Evolutionary conservation across 2,797 vertebrate species (phyloP).

Genomic region (Gastrophryne carolinensis): DNA sequence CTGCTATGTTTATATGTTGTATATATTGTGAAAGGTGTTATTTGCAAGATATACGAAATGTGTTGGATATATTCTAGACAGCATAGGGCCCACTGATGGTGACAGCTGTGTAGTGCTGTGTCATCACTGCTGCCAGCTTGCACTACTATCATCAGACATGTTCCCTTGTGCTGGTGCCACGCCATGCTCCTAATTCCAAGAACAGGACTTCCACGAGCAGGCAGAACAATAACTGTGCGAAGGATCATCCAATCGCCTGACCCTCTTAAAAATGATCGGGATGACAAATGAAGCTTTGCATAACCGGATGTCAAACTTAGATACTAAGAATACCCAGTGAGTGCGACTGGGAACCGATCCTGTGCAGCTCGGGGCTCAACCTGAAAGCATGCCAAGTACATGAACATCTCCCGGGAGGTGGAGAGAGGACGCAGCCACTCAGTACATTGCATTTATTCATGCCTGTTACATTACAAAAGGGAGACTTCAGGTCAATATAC

Average conservation of each 20-base stretch:
- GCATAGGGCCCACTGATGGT: neutral
- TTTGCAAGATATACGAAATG: no score
- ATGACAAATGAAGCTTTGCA: slow-evolving; percentile 50
- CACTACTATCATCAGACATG: neutral
- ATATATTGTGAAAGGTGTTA: no score
- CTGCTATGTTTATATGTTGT: no score
- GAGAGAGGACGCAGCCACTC: neutral
- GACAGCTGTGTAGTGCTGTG: neutral
- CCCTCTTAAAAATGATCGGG: slow-evolving; percentile 39
- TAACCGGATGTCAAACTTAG: slow-evolving; percentile 60
- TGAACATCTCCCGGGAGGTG: slow-evolving; percentile 53
- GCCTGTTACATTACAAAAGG: no score
- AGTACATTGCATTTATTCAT: slow-evolving; percentile 29
- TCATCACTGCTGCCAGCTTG: neutral
- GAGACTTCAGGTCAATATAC: no score
- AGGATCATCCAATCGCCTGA: slow-evolving; percentile 52
- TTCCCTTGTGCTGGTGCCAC: neutral
- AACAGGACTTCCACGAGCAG: slow-evolving; percentile 49
- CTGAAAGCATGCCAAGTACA: slow-evolving; percentile 52
- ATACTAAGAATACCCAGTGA: slow-evolving; percentile 55
- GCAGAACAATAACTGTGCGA: slow-evolving; percentile 59
- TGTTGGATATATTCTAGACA: no score
- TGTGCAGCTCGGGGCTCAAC: slow-evolving; percentile 51
- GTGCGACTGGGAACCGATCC: slow-evolving; percentile 55
- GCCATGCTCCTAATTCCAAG: slow-evolving; percentile 48